Conservation (phyloP, 2,113 vertebrate genomes). For the Apaloderma vittatum region DNA sequence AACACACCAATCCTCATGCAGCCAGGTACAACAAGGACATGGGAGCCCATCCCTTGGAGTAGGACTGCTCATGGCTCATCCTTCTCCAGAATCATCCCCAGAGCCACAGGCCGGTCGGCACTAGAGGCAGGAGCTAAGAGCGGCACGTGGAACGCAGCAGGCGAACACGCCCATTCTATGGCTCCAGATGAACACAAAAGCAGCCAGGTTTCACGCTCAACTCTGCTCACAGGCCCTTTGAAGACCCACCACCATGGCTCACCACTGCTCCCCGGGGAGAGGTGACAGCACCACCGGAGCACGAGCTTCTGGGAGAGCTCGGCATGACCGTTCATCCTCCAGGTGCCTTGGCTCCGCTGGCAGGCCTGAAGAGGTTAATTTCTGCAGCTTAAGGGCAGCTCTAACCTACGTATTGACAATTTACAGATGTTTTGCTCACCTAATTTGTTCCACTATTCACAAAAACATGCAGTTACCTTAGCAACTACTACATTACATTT, state of each 20-base stretch:
- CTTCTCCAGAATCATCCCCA: not conserved
- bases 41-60: not conserved
- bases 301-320: not conserved
- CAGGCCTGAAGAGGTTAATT: constrained; percentile 23
- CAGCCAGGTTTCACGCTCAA: not conserved
- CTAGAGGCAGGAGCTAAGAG: not conserved
- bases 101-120: rapidly evolving
- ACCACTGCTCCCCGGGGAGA: rapidly evolving
- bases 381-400: constrained; percentile 37
- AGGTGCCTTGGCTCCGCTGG: rapidly evolving
- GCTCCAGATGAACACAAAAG: rapidly evolving
- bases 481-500: constrained; percentile 80
- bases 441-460: constrained; percentile 80
- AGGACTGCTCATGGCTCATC: not conserved
- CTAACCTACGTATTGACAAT: constrained; percentile 55
- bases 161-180: rapidly evolving
- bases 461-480: constrained; percentile 76
- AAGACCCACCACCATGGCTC: not conserved
- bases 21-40: not conserved
- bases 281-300: rapidly evolving
- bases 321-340: not conserved
- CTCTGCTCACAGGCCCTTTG: not conserved
- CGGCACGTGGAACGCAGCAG: rapidly evolving
- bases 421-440: constrained; percentile 76
- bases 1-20: not conserved